Evolutionary conservation across 2,113 vertebrate genomes (phyloP), one percentile per base, ranked within the genome.

Genomic region (Chelonoidis abingdonii): DNA sequence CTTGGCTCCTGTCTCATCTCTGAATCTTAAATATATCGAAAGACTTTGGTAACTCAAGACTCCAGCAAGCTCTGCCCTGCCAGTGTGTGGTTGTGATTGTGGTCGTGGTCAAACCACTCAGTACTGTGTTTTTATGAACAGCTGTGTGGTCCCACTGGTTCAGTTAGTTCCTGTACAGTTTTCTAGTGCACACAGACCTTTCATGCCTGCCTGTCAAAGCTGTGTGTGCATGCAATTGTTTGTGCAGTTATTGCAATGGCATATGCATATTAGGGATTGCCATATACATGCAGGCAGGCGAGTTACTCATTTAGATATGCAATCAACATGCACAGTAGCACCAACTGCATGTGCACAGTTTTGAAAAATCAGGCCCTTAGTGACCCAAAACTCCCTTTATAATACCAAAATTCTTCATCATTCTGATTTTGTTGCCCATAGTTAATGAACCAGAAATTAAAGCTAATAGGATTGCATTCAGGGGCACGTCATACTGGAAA

Each of bases 1-100:
- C 82, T 96, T 97, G 96, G 97, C 96, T 97, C 94, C 59, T 54
- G 2, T 91, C 92, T 97, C 89, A 86, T 92, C 94, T 97, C 97
- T 97, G 96, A 95, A 97, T 96, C 97, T 95, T 96, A 97, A 97
- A 87, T 95, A 69, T 95, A 93, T 97, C 95, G 96, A 93, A 97
- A 89, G 22, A 93, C 94, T 96, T 97, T 93, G 91, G 96, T 91
- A 96, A 97, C 75, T 35, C 84, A 92, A 88, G 93, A 96, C 92
- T 96, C 89, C 96, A 91, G 96, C 92, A 96, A 97, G 95, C 94
- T 91, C 76, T 2, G 4, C 93, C 89, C 84, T 92, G 86, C 35
- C 75, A 85, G 57, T 57, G 17, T 72, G 19, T 72, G 41, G 75
- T 80, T 92, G 84, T 92, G 95, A 80, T 85, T 95, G 41, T 41